These are phyloP conservation scores for Gymnocephalus cernua DNA, from an alignment of 2,113 vertebrate species.

Conservation along the genomic window DNA sequence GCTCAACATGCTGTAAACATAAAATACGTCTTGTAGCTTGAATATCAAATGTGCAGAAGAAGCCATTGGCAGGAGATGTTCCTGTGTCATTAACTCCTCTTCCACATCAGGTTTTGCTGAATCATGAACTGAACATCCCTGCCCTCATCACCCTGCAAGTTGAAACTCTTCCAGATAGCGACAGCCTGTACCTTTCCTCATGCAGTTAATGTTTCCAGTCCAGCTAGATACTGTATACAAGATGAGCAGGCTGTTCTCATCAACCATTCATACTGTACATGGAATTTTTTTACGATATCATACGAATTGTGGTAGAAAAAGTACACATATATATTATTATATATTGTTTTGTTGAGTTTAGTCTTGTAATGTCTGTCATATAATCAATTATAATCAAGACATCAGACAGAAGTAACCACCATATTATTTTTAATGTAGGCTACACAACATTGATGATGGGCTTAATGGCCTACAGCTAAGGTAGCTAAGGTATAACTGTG, in stretches of 20 bases:
- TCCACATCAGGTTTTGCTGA: slow-evolving; percentile 1
- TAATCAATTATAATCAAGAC: too few species aligned
- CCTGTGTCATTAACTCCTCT: background rate
- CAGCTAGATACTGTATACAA: background rate
- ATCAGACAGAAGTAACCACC: too few species aligned
- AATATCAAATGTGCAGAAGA: background rate
- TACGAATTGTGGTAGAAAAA: too few species aligned
- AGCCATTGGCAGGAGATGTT: slow-evolving; percentile 11
- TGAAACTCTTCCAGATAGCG: background rate
- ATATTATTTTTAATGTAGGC: too few species aligned
- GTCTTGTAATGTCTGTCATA: too few species aligned
- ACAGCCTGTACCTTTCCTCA: background rate
- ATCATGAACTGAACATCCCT: background rate
- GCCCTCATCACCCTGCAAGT: background rate
- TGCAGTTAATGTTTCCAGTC: background rate
- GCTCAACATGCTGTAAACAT: background rate
- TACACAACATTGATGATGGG: too few species aligned
- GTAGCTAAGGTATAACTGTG: too few species aligned
- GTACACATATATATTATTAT: too few species aligned
- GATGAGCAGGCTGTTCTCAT: background rate
- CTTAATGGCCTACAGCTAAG: too few species aligned
- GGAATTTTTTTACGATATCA: too few species aligned
- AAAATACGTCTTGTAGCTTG: background rate
- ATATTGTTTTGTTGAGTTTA: too few species aligned
- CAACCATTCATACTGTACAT: too few species aligned